Evolutionary conservation across 2,888 invertebrate genomes (phyloP), one percentile per base, ranked within the genome.

Genomic region (Octonoba sinensis): DNA sequence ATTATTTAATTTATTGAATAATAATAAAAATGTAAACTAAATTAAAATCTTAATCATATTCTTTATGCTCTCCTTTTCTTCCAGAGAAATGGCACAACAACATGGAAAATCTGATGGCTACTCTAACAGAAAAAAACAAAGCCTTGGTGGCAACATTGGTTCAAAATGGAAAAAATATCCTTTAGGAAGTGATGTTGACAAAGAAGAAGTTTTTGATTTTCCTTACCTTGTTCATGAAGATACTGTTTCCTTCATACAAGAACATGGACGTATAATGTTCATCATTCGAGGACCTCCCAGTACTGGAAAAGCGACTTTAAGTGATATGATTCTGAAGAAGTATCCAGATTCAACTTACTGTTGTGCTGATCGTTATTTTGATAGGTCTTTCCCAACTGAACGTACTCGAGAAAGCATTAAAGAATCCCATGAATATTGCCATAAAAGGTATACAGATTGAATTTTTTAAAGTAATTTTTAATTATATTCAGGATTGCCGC

Each of bases 281-380:
- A 70, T 83, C 22, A 73, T 83, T n/a, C 73, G 83, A n/a, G 83
- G 83, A 56, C 77, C 73, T 6, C 73, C 73, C 1, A 62, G 83
- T 8, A 83, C 83, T 12, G 22, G 69, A 3, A 83, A 83, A 73
- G 60, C 72, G 8, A 59, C 69, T 11, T 59, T 83, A n/a, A 70
- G 73, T 65, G 83, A 78, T 64, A 70, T 83, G 77, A 49, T 83
- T 20, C 24, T 13, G 15, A 24, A 62, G 6, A 57, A 44, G 20
- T 83, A 83, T 51, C 74, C 77, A 22, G 13, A 51, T 12, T 56
- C 74, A 27, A 18, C 46, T 6, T 66, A 60, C 59, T 83, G 83
- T 20, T 74, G 74, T 73, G 83, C 83, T 57, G 77, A 83, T 66
- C 27, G 51, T 56, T 83, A 78, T 59, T 83, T 83, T 54, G 56